Conservation (phyloP, 2,113 vertebrate genomes). For the Centropus bengalensis region DNA sequence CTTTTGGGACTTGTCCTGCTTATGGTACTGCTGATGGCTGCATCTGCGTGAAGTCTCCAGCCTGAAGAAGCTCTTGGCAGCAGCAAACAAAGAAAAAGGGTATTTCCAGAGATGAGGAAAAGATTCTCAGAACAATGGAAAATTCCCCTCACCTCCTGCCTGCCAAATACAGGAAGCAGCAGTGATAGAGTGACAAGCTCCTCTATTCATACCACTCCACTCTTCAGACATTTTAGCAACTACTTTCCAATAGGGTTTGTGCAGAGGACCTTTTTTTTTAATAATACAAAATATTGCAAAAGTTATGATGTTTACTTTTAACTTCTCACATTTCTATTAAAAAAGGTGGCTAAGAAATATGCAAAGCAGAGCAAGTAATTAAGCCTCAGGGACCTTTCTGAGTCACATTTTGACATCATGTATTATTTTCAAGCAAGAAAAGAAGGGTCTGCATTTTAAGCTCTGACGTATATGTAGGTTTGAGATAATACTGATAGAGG, state of each 20-base stretch:
- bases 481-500: not conserved
- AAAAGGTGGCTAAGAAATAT: not conserved
- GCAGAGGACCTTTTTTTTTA: not conserved
- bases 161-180: conserved; percentile 18
- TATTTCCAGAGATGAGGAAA: conserved; percentile 26
- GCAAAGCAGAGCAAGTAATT: not conserved
- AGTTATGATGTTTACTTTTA: not conserved
- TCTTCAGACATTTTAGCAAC: not conserved
- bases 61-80: not conserved
- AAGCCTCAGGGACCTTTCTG: not conserved
- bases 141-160: not conserved
- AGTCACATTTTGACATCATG: not conserved
- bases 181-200: not conserved
- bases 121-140: conserved; percentile 8
- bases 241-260: not conserved
- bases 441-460: not conserved
- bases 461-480: not conserved
- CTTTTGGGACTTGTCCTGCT: not conserved
- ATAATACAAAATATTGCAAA: not conserved
- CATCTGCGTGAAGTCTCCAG: not conserved
- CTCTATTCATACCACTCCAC: not conserved
- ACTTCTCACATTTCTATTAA: not conserved
- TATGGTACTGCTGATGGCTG: not conserved
- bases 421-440: not conserved
- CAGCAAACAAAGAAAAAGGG: not conserved